phyloP scores from a whole-genome alignment of 2,888 invertebrate species.

The Patella caerulea region DNA sequence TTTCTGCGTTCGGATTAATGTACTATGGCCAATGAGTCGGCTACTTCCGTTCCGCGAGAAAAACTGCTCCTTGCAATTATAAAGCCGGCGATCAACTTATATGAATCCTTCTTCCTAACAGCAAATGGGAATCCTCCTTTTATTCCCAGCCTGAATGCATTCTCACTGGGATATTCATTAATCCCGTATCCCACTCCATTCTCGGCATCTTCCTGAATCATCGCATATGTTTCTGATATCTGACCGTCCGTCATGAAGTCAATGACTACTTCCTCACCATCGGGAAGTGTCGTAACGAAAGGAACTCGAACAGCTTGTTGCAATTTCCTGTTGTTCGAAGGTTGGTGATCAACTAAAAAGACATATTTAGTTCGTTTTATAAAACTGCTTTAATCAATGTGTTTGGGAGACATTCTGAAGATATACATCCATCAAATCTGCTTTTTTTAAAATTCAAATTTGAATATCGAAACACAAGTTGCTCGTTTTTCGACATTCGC shows the following conservation, averaged over 20 bases:
- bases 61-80: slow-evolving; percentile 42
- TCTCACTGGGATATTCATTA: slow-evolving; percentile 44
- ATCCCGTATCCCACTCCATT: slow-evolving; percentile 44
- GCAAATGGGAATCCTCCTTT: slow-evolving; percentile 36
- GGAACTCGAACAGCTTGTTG: not conserved
- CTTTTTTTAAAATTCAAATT: no score
- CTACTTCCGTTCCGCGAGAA: slow-evolving; percentile 42
- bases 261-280: slow-evolving; percentile 38
- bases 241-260: slow-evolving; percentile 42
- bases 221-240: slow-evolving; percentile 39
- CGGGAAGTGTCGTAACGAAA: slow-evolving; percentile 35
- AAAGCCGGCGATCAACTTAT: slow-evolving; percentile 43
- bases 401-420: no score
- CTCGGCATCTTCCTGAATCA: slow-evolving; percentile 38
- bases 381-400: no score
- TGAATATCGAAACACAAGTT: no score
- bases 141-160: slow-evolving; percentile 42
- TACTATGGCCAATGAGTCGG: slow-evolving; percentile 39
- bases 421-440: no score
- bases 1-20: slow-evolving; percentile 34
- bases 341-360: not conserved
- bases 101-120: slow-evolving; percentile 29
- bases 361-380: not conserved
- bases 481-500: no score
- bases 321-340: not conserved